Conservation (phyloP, 2,888 invertebrate species). For the Nesidiocoris tenuis region DNA sequence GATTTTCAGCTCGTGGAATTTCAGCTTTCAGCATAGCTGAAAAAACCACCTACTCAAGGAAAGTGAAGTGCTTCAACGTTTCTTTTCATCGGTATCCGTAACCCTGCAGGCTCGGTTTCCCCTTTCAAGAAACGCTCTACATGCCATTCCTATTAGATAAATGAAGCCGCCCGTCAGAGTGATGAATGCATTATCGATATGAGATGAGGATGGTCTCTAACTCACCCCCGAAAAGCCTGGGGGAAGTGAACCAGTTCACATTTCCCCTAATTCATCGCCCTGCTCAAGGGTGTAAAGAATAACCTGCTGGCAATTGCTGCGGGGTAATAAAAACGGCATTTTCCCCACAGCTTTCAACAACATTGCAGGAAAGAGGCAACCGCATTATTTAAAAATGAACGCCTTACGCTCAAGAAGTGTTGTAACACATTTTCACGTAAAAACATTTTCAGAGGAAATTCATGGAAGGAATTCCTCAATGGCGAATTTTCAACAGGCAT, state of each 20-base stretch:
- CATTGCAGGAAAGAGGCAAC: no score
- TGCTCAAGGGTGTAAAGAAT: not conserved
- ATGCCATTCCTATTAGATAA: slow-evolving; percentile 21
- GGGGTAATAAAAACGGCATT: no score
- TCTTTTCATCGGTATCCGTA: not conserved
- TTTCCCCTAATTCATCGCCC: not conserved
- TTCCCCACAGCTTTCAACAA: no score
- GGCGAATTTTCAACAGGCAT: no score
- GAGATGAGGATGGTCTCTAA: slow-evolving; percentile 7
- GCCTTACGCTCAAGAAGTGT: no score
- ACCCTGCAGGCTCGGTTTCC: not conserved
- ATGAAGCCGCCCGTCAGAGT: slow-evolving; percentile 17
- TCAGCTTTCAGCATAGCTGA: no score
- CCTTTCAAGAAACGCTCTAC: not conserved
- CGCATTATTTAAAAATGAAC: no score
- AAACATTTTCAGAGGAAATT: no score
- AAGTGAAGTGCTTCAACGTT: not conserved
- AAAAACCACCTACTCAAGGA: not conserved
- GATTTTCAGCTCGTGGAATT: no score
- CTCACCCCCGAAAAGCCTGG: not conserved
- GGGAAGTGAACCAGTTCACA: not conserved
- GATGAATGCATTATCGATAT: slow-evolving; percentile 29
- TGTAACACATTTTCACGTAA: no score
- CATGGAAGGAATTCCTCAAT: no score
- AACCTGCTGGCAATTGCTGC: no score